phyloP scores from a whole-genome alignment of 2,888 invertebrate species.

The Chrysodeixis includens region DNA sequence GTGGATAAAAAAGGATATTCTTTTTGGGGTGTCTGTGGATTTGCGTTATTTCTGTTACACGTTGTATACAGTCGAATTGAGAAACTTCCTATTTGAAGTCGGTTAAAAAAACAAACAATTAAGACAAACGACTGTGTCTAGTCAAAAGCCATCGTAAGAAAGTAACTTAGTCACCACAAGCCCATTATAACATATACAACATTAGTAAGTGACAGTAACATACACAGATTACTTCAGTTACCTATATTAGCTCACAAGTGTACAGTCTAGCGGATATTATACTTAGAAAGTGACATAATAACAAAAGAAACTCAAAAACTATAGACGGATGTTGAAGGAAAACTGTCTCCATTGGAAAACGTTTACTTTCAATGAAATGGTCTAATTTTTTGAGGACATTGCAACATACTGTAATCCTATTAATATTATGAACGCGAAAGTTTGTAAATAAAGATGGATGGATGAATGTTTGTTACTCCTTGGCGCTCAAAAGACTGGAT shows the following conservation, averaged over 20 bases:
- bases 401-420: background rate
- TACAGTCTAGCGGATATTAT: slow-evolving; percentile 8
- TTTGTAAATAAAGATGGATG: no score
- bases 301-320: slow-evolving; percentile 32
- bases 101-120: background rate
- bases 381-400: background rate
- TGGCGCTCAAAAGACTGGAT: no score
- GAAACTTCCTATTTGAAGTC: no score
- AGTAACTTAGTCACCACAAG: background rate
- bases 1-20: no score
- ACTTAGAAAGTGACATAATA: slow-evolving; percentile 31
- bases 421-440: no score
- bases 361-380: background rate
- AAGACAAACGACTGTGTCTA: background rate
- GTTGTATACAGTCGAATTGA: no score
- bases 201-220: background rate
- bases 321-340: slow-evolving; percentile 44
- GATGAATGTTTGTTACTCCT: no score
- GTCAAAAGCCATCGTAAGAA: background rate
- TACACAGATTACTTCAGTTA: background rate
- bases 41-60: no score
- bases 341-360: slow-evolving; percentile 11
- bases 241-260: background rate
- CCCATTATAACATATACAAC: background rate
- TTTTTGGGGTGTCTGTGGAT: no score